Conservation (phyloP, 2,797 vertebrate genomes). For the Anniella stebbinsi region DNA sequence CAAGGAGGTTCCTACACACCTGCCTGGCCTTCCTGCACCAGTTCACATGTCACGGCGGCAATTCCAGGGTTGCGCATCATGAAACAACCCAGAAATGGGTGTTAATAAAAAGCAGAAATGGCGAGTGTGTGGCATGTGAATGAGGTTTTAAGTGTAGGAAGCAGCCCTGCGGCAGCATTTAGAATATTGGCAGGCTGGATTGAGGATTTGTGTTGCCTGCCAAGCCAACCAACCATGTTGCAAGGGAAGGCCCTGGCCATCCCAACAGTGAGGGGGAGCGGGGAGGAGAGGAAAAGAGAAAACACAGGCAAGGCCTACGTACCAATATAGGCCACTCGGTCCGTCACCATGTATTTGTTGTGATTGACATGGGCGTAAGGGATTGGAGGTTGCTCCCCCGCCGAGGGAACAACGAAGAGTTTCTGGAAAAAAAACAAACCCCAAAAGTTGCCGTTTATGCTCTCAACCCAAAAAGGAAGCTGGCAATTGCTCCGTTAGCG, state of each 20-base stretch:
- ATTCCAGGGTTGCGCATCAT: too few species aligned
- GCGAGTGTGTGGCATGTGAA: not conserved
- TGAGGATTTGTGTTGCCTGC: too few species aligned
- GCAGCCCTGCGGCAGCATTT: not conserved
- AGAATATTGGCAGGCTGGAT: not conserved
- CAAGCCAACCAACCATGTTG: not conserved
- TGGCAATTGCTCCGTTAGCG: not conserved
- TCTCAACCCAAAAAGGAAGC: too few species aligned
- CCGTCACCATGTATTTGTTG: conserved; percentile 88
- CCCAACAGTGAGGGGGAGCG: too few species aligned
- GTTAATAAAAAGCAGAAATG: too few species aligned
- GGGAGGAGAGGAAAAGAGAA: too few species aligned
- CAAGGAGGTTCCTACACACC: too few species aligned
- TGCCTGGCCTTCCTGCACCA: not conserved
- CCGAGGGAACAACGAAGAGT: conserved; percentile 81
- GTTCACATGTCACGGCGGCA: too few species aligned
- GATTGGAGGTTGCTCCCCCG: conserved; percentile 75
- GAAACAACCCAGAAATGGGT: too few species aligned
- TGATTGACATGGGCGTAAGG: conserved; percentile 84
- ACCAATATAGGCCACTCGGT: conserved; percentile 86
- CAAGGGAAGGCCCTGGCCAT: too few species aligned
- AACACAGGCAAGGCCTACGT: not conserved
- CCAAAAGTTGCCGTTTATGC: not conserved
- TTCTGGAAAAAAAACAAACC: conserved; percentile 71
- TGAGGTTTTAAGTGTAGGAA: not conserved